Evolutionary conservation across 2,797 vertebrate species (phyloP).

Genomic region (Podarcis lilfordi): DNA sequence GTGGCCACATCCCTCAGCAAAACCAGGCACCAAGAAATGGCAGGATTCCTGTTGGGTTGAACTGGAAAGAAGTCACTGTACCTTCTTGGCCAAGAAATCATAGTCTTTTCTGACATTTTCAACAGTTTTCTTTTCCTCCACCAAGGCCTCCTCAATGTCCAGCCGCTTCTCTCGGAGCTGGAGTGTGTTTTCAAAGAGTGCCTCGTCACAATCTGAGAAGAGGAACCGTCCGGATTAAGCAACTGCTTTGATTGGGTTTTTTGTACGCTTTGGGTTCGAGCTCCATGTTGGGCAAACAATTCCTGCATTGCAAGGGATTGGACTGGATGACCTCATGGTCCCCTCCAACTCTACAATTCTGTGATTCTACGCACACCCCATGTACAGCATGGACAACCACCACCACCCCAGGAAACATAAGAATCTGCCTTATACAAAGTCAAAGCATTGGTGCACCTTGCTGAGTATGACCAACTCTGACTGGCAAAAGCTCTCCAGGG

Average conservation of each 20-base stretch:
- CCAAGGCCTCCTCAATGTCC: constrained; percentile 84
- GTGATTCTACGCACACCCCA: too few species aligned
- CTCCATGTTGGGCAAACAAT: too few species aligned
- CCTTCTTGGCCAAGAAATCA: constrained; percentile 84
- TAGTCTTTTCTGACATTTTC: constrained; percentile 84
- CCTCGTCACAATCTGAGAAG: constrained; percentile 82
- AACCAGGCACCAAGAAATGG: not conserved
- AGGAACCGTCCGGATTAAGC: constrained; percentile 26
- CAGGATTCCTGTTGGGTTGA: not conserved
- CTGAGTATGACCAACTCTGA: too few species aligned
- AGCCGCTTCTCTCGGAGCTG: constrained; percentile 83
- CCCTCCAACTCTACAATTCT: too few species aligned
- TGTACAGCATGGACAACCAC: too few species aligned
- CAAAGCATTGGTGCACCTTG: too few species aligned
- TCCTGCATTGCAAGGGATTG: too few species aligned
- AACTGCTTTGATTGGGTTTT: not conserved
- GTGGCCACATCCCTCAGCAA: not conserved
- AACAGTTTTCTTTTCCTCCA: constrained; percentile 81
- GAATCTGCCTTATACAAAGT: too few species aligned
- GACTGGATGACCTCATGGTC: too few species aligned
- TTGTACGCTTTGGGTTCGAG: not conserved
- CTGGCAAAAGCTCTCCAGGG: too few species aligned
- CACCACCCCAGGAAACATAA: too few species aligned
- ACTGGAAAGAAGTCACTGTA: constrained; percentile 58
- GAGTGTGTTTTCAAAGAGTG: constrained; percentile 84